phyloP scores from a whole-genome alignment of 2,113 vertebrate genomes.

The Amazona guildingii region DNA sequence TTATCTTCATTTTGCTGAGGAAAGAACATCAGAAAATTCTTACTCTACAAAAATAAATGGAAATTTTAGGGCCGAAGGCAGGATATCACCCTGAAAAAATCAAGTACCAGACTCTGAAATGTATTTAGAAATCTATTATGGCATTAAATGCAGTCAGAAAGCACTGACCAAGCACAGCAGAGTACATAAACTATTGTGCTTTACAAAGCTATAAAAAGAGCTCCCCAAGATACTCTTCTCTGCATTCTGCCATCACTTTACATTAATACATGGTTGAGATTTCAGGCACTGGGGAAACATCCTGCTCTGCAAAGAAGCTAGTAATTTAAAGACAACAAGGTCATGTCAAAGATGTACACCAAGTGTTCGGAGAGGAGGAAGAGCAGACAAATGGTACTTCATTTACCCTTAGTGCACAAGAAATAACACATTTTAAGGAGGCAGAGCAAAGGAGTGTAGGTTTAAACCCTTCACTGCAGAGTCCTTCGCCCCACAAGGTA shows the following conservation, averaged over 20 bases:
- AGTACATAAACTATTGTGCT: background rate
- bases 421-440: background rate
- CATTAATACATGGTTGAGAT: background rate
- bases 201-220: background rate
- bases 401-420: background rate
- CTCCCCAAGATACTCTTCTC: background rate
- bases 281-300: background rate
- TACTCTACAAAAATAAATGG: constrained; percentile 4
- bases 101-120: background rate
- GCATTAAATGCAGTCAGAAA: constrained; percentile 25
- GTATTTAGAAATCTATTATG: constrained; percentile 2
- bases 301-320: background rate
- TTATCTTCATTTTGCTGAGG: background rate
- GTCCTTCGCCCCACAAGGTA: background rate
- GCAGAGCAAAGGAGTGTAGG: background rate
- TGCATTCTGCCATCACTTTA: background rate
- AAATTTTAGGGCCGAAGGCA: background rate
- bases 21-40: background rate
- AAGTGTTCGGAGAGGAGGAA: background rate
- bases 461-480: background rate
- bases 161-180: background rate
- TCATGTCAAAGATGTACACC: background rate
- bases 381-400: background rate
- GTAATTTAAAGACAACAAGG: background rate
- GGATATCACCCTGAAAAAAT: background rate